A percentile compares a stretch with the other conserved stretches of the same genome.
Conservation (phyloP, 2,888 invertebrate species). For the Orgyia antiqua region DNA sequence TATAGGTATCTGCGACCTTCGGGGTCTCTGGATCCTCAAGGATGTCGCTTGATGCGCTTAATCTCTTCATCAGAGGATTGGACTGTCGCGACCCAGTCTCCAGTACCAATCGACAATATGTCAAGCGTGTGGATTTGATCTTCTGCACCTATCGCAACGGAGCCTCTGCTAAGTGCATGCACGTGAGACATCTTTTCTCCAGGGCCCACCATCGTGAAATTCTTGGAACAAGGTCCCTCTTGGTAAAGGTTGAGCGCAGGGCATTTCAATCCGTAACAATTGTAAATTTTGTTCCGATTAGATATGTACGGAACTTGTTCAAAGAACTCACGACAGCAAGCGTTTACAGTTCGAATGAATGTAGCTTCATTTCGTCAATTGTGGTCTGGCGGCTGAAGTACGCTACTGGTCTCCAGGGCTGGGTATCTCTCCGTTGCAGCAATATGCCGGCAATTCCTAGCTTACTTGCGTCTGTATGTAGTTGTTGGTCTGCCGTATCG, state of each 20-base stretch:
- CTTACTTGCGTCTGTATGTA: constrained; percentile 41
- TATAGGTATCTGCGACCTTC: constrained; percentile 1
- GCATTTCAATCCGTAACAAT: constrained; percentile 1
- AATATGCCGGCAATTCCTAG: constrained; percentile 29
- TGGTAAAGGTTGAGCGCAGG: neutral
- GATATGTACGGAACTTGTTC: constrained; percentile 15
- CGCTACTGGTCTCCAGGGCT: constrained; percentile 12
- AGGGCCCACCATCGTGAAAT: constrained; percentile 31
- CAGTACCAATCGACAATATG: neutral
- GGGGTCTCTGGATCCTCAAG: constrained; percentile 1
- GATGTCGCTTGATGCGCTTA: constrained; percentile 5
- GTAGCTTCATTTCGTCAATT: constrained; percentile 16
- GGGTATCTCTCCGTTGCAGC: constrained; percentile 20
- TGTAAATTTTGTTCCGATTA: constrained; percentile 14
- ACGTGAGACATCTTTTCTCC: constrained; percentile 23
- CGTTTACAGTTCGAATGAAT: constrained; percentile 23
- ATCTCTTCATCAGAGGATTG: constrained; percentile 16
- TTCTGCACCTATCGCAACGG: constrained; percentile 2
- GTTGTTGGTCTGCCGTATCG: constrained; percentile 19
- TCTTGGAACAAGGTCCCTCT: constrained; percentile 10
- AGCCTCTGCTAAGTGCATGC: constrained; percentile 28
- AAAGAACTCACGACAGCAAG: constrained; percentile 19
- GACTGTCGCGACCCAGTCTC: constrained; percentile 14
- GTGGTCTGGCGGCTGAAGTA: constrained; percentile 23
- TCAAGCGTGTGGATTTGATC: neutral